Evolutionary conservation across 2,113 vertebrate species (phyloP).

Genomic region (Corvus moneduloides): DNA sequence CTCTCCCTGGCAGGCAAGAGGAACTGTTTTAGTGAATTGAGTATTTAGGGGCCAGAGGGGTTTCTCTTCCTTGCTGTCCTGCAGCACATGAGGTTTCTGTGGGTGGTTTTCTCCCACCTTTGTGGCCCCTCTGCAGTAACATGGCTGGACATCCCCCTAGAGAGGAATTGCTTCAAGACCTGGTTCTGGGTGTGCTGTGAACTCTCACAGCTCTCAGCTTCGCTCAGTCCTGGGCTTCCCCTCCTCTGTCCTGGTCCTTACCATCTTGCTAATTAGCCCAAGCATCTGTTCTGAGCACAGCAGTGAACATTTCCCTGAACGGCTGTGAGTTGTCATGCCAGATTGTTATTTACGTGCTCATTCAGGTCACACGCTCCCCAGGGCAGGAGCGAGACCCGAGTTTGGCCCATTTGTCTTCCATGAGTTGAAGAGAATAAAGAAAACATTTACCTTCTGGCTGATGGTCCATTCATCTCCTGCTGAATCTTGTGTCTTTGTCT

Average conservation of each 20-base stretch:
- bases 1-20: not conserved
- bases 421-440: not conserved
- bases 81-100: not conserved
- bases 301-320: not conserved
- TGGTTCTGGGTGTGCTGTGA: not conserved
- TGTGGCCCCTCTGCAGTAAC: not conserved
- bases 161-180: not conserved
- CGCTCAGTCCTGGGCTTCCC: not conserved
- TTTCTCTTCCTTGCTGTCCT: not conserved
- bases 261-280: constrained; percentile 20
- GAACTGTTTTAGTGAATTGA: not conserved
- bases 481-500: not conserved
- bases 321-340: not conserved
- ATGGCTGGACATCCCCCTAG: accelerated
- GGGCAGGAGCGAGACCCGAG: not conserved
- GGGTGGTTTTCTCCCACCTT: not conserved
- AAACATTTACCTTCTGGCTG: constrained; percentile 45
- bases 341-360: constrained; percentile 1
- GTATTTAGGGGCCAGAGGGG: not conserved
- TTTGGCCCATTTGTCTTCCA: constrained; percentile 4
- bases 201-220: not conserved
- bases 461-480: not conserved
- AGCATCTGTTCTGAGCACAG: constrained; percentile 17
- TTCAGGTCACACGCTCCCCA: constrained; percentile 34
- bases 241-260: not conserved